Base-by-base conservation (phyloP, 2,797 vertebrate species). In the Austrolebias charrua region DNA sequence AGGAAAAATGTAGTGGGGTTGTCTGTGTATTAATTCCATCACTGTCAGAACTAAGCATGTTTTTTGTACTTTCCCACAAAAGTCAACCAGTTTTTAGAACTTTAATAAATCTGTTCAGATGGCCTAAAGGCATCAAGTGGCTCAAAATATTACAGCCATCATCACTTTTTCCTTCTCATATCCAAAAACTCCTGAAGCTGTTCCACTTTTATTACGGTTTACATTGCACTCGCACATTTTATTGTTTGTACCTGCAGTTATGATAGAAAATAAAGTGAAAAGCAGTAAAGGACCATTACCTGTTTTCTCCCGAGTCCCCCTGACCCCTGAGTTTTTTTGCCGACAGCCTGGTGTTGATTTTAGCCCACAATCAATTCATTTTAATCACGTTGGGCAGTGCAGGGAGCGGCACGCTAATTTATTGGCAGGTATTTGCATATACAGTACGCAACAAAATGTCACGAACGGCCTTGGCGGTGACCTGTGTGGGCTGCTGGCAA, bases 381-480 rank as follows among this genome's bases (percentile, higher is more conserved):
- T 91, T 92, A 95, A 94, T 95, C 91, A 92, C 86, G 86, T 85
- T 78, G 81, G 83, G 71, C 83, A 87, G 90, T 54, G 55, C 62
- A n/a, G 80, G 77, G 79, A 63, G 78, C 52, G 5, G 63, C 65
- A 69, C 64, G 73, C 92, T 94, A 94, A 94, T 92, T 93, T 92
- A 94, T 94, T 89, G 83, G 86, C 86, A 91, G 83, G 85, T 92
- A 91, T 93, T 94, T 94, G 90, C 91, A 92, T 90, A 86, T 91
- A 91, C 86, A 92, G 88, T 89, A 83, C 19, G 62, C 78, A 86
- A 91, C 86, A 88, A 93, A 88, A 88, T 90, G 79, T 91, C 88
- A 86, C 74, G 85, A 80, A 85, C 82, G 90, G 91, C 89, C 91
- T 92, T 86, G 80, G 73, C 71, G 84, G 72, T 92, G 84, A 94